Evolutionary conservation across 2,113 vertebrate species (phyloP).

Genomic region (Tetrao urogallus): DNA sequence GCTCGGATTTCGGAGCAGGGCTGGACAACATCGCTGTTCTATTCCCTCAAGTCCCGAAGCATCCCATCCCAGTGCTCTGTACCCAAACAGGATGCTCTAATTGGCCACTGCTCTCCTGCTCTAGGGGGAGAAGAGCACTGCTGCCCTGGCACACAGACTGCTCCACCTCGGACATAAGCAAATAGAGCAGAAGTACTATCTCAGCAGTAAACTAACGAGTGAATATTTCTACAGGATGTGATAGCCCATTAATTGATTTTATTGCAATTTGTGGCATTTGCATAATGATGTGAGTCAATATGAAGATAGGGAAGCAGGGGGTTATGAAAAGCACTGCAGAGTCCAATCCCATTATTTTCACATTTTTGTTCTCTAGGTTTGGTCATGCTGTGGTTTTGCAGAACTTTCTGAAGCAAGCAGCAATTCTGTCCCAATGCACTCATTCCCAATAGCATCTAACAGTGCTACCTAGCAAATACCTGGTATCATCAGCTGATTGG

Average conservation of each 20-base stretch:
- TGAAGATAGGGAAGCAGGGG: constrained; percentile 1
- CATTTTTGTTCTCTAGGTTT: not conserved
- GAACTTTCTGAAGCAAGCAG: not conserved
- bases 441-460: not conserved
- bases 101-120: not conserved
- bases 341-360: not conserved
- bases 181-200: not conserved
- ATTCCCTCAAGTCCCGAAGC: not conserved
- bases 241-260: constrained; percentile 72
- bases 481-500: not conserved
- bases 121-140: not conserved
- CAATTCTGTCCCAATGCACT: not conserved
- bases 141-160: not conserved
- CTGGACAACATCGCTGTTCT: not conserved
- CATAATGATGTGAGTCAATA: constrained; percentile 59
- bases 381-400: not conserved
- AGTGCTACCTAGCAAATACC: not conserved
- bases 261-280: constrained; percentile 66
- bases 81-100: accelerated
- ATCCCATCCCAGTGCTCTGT: not conserved
- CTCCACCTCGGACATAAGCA: not conserved
- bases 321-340: constrained; percentile 49
- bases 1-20: not conserved
- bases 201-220: constrained; percentile 58
- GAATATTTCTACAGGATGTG: constrained; percentile 59